These are phyloP conservation scores for Pedetes capensis DNA, from an alignment of 2,113 vertebrate species.

Conservation along the genomic window DNA sequence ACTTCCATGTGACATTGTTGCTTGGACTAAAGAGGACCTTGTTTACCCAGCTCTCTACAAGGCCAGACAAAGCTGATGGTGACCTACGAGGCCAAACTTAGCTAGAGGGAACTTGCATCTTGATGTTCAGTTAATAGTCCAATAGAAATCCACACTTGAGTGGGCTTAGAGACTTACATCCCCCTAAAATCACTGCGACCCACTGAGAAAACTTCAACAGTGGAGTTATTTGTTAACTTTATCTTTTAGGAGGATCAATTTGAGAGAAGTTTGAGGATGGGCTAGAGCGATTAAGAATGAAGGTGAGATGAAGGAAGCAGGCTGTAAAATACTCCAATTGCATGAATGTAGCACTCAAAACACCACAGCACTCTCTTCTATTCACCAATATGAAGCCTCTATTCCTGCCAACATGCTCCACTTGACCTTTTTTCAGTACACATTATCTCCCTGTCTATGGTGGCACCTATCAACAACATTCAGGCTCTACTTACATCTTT, in stretches of 20 bases:
- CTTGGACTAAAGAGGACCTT: background rate
- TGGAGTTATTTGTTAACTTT: background rate
- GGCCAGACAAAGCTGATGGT: background rate
- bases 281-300: background rate
- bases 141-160: background rate
- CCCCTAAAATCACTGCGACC: background rate
- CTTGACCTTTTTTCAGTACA: background rate
- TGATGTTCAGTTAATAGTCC: background rate
- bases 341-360: background rate
- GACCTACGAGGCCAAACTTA: background rate
- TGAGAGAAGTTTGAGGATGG: background rate
- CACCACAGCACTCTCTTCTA: background rate
- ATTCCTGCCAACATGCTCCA: fast-evolving
- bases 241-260: background rate
- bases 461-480: too few relatives aligned
- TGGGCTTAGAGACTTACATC: background rate
- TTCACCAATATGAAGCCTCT: background rate
- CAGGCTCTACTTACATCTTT: background rate
- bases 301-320: background rate
- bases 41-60: background rate
- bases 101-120: background rate
- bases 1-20: background rate
- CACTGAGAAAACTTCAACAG: background rate
- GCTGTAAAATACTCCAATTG: background rate
- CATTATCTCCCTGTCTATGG: background rate